These are phyloP conservation scores for Euwallacea fornicatus DNA, from an alignment of 1,140 invertebrate genomes.

Conservation along the genomic window DNA sequence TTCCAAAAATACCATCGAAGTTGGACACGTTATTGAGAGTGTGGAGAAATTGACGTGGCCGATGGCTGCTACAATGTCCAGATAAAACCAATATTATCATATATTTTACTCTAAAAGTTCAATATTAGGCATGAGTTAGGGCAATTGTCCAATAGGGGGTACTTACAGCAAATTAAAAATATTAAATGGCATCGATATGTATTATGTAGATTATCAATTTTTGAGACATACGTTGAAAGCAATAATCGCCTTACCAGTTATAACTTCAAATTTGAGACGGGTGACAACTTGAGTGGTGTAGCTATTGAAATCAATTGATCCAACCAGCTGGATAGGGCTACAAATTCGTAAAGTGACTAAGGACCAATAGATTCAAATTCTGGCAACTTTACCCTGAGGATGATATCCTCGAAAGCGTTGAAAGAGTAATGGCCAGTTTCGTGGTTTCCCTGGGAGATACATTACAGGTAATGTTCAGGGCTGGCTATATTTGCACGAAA, in stretches of 20 bases:
- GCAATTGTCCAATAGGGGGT: neutral
- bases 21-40: slow-evolving; percentile 27
- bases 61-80: neutral
- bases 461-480: no score
- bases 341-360: no score
- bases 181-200: slow-evolving; percentile 29
- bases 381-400: no score
- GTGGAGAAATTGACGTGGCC: neutral
- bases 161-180: slow-evolving; percentile 29
- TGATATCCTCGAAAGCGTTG: no score
- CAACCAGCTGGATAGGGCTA: no score
- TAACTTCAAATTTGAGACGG: no score
- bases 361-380: no score
- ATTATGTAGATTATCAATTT: slow-evolving; percentile 18
- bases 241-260: neutral
- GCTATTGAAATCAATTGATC: no score
- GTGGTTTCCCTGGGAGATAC: no score
- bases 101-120: slow-evolving; percentile 18
- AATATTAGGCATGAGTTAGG: neutral
- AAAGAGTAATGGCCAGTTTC: no score
- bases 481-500: no score
- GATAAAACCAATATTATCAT: neutral
- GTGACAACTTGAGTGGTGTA: no score
- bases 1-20: slow-evolving; percentile 32
- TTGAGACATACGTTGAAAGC: neutral